Evolutionary conservation across 1,140 invertebrate genomes (phyloP).

Genomic region (Nephila pilipes): DNA sequence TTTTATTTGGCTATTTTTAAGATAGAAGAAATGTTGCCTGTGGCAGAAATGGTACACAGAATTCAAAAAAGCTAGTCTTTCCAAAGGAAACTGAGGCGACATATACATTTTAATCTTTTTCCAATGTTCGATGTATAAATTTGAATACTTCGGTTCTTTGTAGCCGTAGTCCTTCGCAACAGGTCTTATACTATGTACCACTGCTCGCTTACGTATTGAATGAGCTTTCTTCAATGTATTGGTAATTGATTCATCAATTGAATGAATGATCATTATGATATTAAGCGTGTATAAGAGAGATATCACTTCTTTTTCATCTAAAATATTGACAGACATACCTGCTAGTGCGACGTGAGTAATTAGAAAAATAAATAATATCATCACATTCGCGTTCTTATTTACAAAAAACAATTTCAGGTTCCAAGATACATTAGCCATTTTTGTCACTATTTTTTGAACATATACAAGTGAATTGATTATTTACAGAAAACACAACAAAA

Average conservation of each 20-base stretch:
- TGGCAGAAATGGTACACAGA: not conserved
- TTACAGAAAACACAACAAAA: too few relatives aligned
- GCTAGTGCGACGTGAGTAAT: not conserved
- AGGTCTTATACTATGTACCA: not conserved
- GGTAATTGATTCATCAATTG: not conserved
- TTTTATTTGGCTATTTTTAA: not conserved
- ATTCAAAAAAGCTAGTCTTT: slow-evolving; percentile 17
- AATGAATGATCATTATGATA: not conserved
- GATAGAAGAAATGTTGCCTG: not conserved
- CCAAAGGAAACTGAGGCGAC: slow-evolving; percentile 8
- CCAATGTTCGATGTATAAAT: slow-evolving; percentile 29
- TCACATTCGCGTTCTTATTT: not conserved
- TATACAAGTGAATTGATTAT: too few relatives aligned
- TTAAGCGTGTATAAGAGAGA: not conserved
- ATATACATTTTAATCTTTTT: not conserved
- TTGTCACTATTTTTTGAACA: not conserved
- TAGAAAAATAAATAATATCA: not conserved
- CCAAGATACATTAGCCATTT: not conserved
- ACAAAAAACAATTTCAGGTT: not conserved
- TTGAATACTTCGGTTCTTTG: not conserved
- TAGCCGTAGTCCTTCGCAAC: not conserved
- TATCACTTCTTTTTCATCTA: not conserved
- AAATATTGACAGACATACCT: not conserved
- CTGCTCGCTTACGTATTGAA: not conserved
- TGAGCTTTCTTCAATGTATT: not conserved